phyloP scores from a whole-genome alignment of 2,888 invertebrate genomes.

The Schizaphis graminum region DNA sequence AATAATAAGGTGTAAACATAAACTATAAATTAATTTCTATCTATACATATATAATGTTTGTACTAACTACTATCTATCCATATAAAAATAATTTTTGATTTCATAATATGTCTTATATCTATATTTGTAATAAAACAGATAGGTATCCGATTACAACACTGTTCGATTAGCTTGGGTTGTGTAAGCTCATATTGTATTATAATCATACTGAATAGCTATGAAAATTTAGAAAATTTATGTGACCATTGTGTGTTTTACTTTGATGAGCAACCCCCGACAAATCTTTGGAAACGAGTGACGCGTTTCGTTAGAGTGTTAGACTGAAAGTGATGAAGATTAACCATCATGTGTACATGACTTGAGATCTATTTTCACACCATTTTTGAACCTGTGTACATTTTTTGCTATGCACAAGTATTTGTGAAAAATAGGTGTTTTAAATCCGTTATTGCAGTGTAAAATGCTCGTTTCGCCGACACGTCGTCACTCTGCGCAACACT shows the following conservation, averaged over 20 bases:
- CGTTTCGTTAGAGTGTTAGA: neutral
- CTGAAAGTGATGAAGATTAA: neutral
- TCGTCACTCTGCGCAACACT: neutral
- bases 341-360: neutral
- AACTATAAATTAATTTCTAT: neutral
- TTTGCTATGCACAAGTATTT: neutral
- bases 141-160: neutral
- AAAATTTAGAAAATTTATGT: neutral
- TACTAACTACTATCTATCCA: neutral
- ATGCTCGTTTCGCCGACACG: neutral
- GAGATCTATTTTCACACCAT: neutral
- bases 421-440: neutral
- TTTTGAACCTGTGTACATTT: neutral
- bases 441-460: neutral
- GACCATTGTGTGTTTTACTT: neutral
- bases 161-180: neutral
- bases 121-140: too few relatives aligned
- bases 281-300: neutral
- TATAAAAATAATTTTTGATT: neutral
- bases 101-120: neutral
- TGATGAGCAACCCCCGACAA: neutral
- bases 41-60: neutral
- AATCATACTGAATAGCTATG: neutral
- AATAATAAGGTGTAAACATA: neutral
- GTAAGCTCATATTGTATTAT: neutral